These are phyloP conservation scores for Matsumyia berberina DNA, from an alignment of 2,888 invertebrate species.

Conservation along the genomic window DNA sequence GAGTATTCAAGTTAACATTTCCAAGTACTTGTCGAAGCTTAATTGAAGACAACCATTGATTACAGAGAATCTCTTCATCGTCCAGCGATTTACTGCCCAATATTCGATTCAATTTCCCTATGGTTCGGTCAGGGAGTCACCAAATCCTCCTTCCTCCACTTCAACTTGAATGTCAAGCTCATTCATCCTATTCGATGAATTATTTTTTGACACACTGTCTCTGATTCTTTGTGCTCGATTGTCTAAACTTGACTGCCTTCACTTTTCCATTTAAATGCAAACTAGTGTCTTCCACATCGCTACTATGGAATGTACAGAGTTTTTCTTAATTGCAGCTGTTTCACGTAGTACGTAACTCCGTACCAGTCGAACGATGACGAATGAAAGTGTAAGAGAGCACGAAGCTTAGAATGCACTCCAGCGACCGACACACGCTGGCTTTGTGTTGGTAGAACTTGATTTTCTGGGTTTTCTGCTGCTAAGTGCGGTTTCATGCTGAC, in stretches of 20 bases:
- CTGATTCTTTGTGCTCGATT: background rate
- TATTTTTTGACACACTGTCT: constrained; percentile 38
- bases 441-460: constrained; percentile 54
- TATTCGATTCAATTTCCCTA: too few species aligned
- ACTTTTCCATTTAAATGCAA: constrained; percentile 22
- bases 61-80: too few species aligned
- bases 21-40: too few species aligned
- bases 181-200: background rate
- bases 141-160: too few species aligned
- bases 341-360: background rate
- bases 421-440: background rate
- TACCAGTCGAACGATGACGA: background rate
- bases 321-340: constrained; percentile 27
- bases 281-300: constrained; percentile 25
- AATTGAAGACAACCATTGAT: too few species aligned
- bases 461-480: constrained; percentile 49
- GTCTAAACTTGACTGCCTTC: constrained; percentile 50
- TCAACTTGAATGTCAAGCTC: background rate
- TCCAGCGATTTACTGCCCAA: too few species aligned
- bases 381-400: constrained; percentile 17
- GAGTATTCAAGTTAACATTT: too few species aligned
- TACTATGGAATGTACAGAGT: background rate
- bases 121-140: too few species aligned
- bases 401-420: constrained; percentile 37
- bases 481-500: constrained; percentile 17